Evolutionary conservation across 2,113 vertebrate genomes (phyloP).

Genomic region (Osmerus mordax): DNA sequence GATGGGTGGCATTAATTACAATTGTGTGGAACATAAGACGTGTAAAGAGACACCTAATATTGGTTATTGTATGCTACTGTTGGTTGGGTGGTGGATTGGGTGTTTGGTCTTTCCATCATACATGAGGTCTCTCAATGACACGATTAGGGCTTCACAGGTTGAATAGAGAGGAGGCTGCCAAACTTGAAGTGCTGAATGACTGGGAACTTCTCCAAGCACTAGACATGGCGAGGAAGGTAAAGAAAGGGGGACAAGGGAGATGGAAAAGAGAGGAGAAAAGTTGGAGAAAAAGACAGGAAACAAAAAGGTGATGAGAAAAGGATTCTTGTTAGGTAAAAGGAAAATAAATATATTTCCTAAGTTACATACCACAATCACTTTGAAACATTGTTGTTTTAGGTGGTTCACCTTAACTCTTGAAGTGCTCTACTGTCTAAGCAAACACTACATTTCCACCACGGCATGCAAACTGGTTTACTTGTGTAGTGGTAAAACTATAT

Average conservation of each 20-base stretch:
- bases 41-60: not conserved
- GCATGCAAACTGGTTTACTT: too few species aligned
- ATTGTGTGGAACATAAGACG: not conserved
- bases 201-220: constrained; percentile 99
- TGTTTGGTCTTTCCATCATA: constrained; percentile 44
- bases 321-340: not conserved
- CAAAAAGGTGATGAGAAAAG: not conserved
- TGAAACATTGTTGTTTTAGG: too few species aligned
- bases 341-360: not conserved
- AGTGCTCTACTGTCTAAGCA: too few species aligned
- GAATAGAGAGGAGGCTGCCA: constrained; percentile 93
- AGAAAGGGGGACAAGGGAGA: not conserved
- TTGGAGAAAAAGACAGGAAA: not conserved
- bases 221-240: constrained; percentile 10
- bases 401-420: too few species aligned
- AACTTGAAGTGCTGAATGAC: constrained; percentile 99
- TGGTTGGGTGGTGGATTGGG: constrained; percentile 18
- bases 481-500: too few species aligned
- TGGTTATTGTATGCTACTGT: constrained; percentile 28
- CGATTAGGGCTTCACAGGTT: constrained; percentile 80
- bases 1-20: not conserved
- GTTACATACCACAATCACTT: too few species aligned
- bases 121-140: constrained; percentile 13
- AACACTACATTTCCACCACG: too few species aligned
- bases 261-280: not conserved